These are phyloP conservation scores for Pseudopodoces humilis DNA, from an alignment of 2,113 vertebrate species.

Conservation along the genomic window DNA sequence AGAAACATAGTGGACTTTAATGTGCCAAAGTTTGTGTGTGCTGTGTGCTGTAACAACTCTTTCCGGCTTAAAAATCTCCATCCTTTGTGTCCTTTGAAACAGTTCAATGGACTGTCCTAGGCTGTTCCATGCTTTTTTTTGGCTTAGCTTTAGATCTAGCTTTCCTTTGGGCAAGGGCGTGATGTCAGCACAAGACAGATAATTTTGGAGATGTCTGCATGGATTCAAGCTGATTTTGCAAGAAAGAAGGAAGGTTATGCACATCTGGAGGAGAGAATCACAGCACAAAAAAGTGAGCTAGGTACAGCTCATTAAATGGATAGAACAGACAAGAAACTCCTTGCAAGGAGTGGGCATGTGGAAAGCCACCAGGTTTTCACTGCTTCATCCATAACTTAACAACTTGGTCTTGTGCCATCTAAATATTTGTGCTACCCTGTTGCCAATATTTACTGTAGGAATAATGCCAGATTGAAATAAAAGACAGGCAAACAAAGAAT, in stretches of 20 bases:
- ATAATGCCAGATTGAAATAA: neutral
- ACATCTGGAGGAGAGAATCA: neutral
- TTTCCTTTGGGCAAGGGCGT: neutral
- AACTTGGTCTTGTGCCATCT: neutral
- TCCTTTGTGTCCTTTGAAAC: neutral
- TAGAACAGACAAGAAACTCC: neutral
- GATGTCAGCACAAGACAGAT: neutral
- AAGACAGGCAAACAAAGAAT: neutral
- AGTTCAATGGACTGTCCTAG: neutral
- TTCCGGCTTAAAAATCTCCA: neutral
- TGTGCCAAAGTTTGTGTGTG: neutral
- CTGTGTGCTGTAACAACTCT: neutral
- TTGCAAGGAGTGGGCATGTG: neutral
- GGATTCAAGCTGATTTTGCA: neutral
- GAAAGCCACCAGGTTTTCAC: neutral
- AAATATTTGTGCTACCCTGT: neutral
- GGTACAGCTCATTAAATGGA: neutral
- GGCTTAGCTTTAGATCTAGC: neutral
- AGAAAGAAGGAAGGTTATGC: neutral
- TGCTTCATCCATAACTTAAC: neutral
- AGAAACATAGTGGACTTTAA: neutral
- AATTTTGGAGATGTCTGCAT: neutral
- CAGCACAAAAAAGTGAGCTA: neutral
- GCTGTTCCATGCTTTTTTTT: neutral
- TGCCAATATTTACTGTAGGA: constrained; percentile 13